These are phyloP conservation scores for Phyllotreta cruciferae DNA, from an alignment of 2,888 invertebrate species.

Conservation along the genomic window DNA sequence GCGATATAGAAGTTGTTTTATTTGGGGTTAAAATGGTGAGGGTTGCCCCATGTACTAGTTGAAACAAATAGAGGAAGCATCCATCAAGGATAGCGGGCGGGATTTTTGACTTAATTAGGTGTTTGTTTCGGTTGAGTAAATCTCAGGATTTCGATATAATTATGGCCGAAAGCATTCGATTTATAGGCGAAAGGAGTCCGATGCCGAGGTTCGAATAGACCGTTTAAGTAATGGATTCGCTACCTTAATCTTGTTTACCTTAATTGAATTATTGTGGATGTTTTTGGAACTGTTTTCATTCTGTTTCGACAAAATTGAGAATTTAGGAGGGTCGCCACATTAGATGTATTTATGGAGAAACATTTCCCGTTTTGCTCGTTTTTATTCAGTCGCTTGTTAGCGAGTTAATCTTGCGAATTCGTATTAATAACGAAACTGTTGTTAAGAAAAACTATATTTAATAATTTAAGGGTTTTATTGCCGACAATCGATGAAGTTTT, in stretches of 20 bases:
- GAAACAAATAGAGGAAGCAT: conserved; percentile 1
- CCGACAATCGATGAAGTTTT: too few relatives aligned
- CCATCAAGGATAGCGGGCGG: conserved; percentile 14
- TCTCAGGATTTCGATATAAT: conserved; percentile 21
- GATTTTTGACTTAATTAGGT: conserved; percentile 23
- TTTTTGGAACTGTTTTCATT: conserved; percentile 11
- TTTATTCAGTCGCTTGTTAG: too few relatives aligned
- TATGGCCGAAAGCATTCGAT: conserved; percentile 20
- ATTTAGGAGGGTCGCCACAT: conserved; percentile 8
- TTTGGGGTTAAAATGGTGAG: too few relatives aligned
- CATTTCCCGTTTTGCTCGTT: too few relatives aligned
- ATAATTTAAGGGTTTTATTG: too few relatives aligned
- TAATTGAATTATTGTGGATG: conserved; percentile 18
- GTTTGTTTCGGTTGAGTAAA: conserved; percentile 22
- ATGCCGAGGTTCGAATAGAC: conserved; percentile 4
- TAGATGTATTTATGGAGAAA: too few relatives aligned
- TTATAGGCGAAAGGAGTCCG: conserved; percentile 17
- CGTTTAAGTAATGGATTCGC: conserved; percentile 16
- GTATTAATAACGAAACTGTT: too few relatives aligned
- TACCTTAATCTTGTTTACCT: conserved; percentile 15
- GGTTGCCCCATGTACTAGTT: conserved; percentile 1
- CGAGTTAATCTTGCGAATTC: too few relatives aligned
- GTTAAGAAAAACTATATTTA: too few relatives aligned
- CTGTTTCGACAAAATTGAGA: conserved; percentile 9
- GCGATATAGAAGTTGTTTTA: too few relatives aligned